Conservation (phyloP, 2,888 invertebrate genomes). For the Cyrtodaria siliqua region DNA sequence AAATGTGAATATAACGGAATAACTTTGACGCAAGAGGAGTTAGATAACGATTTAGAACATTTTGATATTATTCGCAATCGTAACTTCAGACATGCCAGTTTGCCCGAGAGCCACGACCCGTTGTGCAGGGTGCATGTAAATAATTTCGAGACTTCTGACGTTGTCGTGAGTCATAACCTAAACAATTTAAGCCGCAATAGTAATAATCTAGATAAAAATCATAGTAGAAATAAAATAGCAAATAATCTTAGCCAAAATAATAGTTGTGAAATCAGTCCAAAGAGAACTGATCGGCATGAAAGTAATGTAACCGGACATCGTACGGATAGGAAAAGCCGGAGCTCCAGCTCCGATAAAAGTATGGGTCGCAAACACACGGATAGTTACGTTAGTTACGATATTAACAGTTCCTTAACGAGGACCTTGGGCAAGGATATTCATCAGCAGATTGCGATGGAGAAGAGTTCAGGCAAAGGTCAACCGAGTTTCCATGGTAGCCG, state of each 20-base stretch:
- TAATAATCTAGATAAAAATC: slow-evolving; percentile 3
- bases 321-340: background rate
- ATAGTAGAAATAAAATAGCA: slow-evolving; percentile 25
- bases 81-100: slow-evolving; percentile 59
- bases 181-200: slow-evolving; percentile 15
- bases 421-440: slow-evolving; percentile 44
- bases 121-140: slow-evolving; percentile 52
- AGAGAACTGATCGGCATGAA: background rate
- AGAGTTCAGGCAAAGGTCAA: background rate
- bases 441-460: background rate
- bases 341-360: slow-evolving; percentile 29
- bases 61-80: slow-evolving; percentile 64
- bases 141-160: slow-evolving; percentile 32
- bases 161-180: background rate
- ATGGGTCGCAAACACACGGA: slow-evolving; percentile 51
- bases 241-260: slow-evolving; percentile 21
- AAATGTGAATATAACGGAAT: slow-evolving; percentile 78
- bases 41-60: slow-evolving; percentile 66
- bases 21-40: slow-evolving; percentile 59
- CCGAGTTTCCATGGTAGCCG: background rate
- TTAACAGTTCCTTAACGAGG: slow-evolving; percentile 51
- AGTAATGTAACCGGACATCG: background rate
- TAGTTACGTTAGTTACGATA: slow-evolving; percentile 60
- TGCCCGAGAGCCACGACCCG: slow-evolving; percentile 55
- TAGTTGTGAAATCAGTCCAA: background rate